phyloP scores from a whole-genome alignment of 2,797 vertebrate species.

The Pogoniulus pusillus region DNA sequence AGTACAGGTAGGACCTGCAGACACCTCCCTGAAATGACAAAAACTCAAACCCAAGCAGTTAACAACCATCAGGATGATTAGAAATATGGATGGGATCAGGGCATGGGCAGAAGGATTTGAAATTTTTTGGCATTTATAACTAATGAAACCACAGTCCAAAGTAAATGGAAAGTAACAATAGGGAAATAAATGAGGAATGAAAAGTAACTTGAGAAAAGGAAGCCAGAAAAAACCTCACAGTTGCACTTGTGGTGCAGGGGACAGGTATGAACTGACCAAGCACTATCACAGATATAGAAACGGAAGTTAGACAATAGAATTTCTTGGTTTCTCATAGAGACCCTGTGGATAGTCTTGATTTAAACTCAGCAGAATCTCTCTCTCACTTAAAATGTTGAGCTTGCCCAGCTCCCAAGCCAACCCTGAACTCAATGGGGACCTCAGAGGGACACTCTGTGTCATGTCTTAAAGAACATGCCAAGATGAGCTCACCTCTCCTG shows the following conservation, averaged over 20 bases:
- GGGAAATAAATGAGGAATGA: not conserved
- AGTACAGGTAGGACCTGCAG: not conserved
- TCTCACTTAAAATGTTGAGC: not conserved
- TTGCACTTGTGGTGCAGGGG: not conserved
- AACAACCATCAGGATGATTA: not conserved
- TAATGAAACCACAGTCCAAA: not conserved
- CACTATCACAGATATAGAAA: rapidly evolving
- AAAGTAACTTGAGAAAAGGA: not conserved
- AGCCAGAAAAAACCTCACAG: not conserved
- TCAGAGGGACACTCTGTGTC: not conserved
- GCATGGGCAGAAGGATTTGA: too few relatives aligned
- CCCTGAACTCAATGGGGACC: not conserved
- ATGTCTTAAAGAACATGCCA: rapidly evolving
- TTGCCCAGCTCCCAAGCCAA: not conserved
- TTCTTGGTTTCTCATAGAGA: not conserved
- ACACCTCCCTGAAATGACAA: not conserved
- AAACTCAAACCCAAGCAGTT: not conserved
- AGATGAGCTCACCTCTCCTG: not conserved
- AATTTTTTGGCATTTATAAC: not conserved
- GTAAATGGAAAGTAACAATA: not conserved
- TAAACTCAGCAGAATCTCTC: not conserved
- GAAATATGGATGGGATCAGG: not conserved
- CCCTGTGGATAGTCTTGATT: not conserved
- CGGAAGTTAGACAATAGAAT: not conserved
- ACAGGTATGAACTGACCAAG: not conserved